Conservation (phyloP, 2,888 invertebrate genomes). For the Sinentomon sp. region DNA sequence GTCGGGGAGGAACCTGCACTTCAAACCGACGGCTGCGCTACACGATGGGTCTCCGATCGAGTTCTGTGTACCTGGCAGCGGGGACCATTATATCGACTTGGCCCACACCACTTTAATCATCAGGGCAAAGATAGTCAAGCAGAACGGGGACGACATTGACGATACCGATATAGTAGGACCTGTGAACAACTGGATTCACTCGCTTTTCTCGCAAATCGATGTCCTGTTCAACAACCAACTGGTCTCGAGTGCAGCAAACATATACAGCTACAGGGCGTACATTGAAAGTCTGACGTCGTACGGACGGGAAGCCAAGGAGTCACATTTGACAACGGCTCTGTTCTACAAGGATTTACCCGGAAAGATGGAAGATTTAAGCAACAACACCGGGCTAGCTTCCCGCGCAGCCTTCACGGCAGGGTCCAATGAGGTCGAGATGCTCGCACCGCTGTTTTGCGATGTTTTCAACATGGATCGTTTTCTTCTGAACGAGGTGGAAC, state of each 20-base stretch:
- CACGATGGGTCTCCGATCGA: no score
- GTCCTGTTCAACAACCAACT: conserved; percentile 7
- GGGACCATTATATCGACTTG: no score
- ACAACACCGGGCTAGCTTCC: conserved; percentile 6
- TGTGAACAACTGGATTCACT: conserved; percentile 8
- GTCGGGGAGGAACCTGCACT: background rate
- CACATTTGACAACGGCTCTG: conserved; percentile 6
- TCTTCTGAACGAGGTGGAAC: no score
- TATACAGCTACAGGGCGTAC: conserved; percentile 10
- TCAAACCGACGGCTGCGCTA: no score
- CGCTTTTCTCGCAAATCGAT: conserved; percentile 10
- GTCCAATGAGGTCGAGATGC: no score
- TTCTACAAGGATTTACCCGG: conserved; percentile 9
- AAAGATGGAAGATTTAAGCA: background rate
- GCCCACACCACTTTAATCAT: no score
- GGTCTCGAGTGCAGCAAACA: conserved; percentile 6
- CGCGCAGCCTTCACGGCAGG: conserved; percentile 4
- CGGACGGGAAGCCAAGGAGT: conserved; percentile 1
- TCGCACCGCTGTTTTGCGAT: no score
- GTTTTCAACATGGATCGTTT: no score
- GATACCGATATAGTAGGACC: conserved; percentile 3
- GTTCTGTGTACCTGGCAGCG: no score
- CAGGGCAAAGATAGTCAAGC: conserved; percentile 5
- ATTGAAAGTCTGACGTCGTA: conserved; percentile 9
- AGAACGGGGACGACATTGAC: conserved; percentile 5